Conservation (phyloP, 2,888 invertebrate genomes). For the Phalera bucephala region DNA sequence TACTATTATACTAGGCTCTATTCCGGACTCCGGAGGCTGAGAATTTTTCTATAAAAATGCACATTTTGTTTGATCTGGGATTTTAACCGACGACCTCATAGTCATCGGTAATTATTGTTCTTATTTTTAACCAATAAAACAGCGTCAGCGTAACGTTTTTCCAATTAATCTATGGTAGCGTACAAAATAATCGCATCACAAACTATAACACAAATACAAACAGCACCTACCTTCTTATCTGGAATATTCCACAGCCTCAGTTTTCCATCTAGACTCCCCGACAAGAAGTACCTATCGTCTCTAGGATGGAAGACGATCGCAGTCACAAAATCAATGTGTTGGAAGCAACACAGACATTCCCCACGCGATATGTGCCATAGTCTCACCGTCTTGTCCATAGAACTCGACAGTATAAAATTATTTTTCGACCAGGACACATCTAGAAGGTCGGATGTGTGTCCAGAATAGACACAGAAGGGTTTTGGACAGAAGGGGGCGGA, state of each 20-base stretch:
- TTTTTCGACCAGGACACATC: conserved; percentile 99
- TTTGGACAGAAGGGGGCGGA: conserved; percentile 92
- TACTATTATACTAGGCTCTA: no score
- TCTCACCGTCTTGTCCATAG: conserved; percentile 98
- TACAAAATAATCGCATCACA: no score
- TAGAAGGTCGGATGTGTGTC: conserved; percentile 97
- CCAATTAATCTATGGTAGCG: no score
- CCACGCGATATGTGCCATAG: conserved; percentile 98
- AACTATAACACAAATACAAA: no score
- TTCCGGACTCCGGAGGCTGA: no score
- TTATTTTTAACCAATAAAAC: no score
- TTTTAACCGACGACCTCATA: no score
- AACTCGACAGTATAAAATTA: conserved; percentile 98
- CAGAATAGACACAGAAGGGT: conserved; percentile 96
- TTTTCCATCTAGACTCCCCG: conserved; percentile 98
- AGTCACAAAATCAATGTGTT: conserved; percentile 99
- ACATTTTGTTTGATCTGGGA: no score
- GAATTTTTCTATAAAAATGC: no score
- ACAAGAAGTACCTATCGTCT: conserved; percentile 95
- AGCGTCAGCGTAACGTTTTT: no score
- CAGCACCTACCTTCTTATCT: conserved; percentile 91
- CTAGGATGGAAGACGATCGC: conserved; percentile 99
- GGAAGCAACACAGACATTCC: conserved; percentile 99
- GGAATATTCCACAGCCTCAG: conserved; percentile 99
- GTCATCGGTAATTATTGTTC: no score